Conservation (phyloP, 1,140 invertebrate genomes). For the Listronotus oregonensis region DNA sequence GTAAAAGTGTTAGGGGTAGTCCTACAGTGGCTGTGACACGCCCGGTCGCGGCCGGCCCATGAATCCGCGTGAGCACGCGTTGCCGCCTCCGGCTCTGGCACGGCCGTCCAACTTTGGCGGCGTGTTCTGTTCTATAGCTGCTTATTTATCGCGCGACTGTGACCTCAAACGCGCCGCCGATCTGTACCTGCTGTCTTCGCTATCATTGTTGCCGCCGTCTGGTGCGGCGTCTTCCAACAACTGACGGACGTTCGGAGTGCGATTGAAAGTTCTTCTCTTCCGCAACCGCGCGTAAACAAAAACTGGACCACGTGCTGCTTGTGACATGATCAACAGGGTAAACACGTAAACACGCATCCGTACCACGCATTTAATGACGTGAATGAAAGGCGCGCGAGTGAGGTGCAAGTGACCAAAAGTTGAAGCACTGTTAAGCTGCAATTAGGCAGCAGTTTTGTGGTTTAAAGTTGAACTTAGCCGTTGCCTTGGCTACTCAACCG, state of each 20-base stretch:
- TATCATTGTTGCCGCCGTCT: constrained; percentile 26
- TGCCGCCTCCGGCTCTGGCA: constrained; percentile 52
- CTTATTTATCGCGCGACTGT: constrained; percentile 57
- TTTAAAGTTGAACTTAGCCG: constrained; percentile 27
- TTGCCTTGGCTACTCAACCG: constrained; percentile 56
- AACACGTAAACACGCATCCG: constrained; percentile 48
- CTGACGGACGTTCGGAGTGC: constrained; percentile 21
- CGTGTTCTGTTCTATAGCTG: constrained; percentile 55
- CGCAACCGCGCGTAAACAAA: constrained; percentile 31
- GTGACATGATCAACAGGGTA: constrained; percentile 51
- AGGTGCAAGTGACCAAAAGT: constrained; percentile 12
- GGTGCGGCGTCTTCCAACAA: constrained; percentile 18
- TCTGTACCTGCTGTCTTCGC: constrained; percentile 32
- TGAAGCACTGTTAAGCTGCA: constrained; percentile 23
- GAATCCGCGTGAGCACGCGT: constrained; percentile 50
- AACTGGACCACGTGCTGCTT: constrained; percentile 39
- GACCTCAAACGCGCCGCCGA: constrained; percentile 50
- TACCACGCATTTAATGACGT: constrained; percentile 43
- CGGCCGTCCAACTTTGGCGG: constrained; percentile 43
- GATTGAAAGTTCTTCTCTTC: constrained; percentile 33
- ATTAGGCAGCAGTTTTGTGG: constrained; percentile 38
- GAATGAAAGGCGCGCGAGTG: constrained; percentile 15
- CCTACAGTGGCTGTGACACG: constrained; percentile 54
- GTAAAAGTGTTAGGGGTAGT: constrained; percentile 40
- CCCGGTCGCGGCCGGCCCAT: constrained; percentile 44